Evolutionary conservation across 2,797 vertebrate genomes (phyloP).

Genomic region (Melopsittacus undulatus): DNA sequence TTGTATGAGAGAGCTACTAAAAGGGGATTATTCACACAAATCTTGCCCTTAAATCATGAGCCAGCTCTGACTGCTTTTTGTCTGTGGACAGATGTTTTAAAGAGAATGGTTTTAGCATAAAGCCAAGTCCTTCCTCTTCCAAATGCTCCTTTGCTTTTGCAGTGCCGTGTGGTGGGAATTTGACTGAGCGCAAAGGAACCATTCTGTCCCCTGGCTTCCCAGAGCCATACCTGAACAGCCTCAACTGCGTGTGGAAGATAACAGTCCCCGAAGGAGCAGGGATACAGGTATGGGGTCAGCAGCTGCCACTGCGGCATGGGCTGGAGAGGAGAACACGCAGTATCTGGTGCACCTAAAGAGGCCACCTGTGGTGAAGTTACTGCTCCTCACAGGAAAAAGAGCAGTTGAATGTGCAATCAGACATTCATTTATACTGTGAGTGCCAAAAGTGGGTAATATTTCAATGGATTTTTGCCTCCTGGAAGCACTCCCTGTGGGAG

Average conservation of each 20-base stretch:
- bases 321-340: rapidly evolving
- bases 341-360: rapidly evolving
- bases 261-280: conserved; percentile 95
- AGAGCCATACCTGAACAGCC: conserved; percentile 96
- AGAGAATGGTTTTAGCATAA: rapidly evolving
- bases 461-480: background rate
- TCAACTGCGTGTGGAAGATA: conserved; percentile 99
- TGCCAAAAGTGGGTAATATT: background rate
- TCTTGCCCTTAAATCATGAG: background rate
- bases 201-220: conserved; percentile 97
- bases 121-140: background rate
- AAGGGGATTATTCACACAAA: background rate
- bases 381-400: rapidly evolving
- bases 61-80: background rate
- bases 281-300: conserved; percentile 85
- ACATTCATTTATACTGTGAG: rapidly evolving
- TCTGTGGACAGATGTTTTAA: background rate
- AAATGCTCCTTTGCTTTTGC: background rate
- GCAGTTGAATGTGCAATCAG: background rate
- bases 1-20: rapidly evolving
- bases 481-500: background rate
- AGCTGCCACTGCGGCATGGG: rapidly evolving
- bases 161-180: conserved; percentile 97
- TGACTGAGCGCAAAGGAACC: conserved; percentile 93
- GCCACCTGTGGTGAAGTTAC: rapidly evolving